These are phyloP conservation scores for Platycheirus albimanus DNA, from an alignment of 2,888 invertebrate genomes.

Conservation along the genomic window DNA sequence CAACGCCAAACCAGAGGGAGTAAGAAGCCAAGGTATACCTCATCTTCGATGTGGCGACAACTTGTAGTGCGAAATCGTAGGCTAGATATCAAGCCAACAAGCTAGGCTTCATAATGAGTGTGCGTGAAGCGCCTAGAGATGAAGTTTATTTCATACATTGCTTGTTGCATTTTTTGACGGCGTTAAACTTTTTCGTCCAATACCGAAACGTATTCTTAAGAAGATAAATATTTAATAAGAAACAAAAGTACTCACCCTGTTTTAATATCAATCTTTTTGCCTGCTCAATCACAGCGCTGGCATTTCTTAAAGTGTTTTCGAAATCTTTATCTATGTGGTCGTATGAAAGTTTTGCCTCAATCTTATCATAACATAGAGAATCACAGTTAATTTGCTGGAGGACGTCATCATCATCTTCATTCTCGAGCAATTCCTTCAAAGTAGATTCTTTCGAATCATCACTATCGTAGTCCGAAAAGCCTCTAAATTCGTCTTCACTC, in stretches of 20 bases:
- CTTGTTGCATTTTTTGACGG: no score
- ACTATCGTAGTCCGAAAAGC: conserved; percentile 54
- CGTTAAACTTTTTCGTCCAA: no score
- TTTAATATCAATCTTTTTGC: conserved; percentile 14
- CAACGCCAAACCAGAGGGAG: no score
- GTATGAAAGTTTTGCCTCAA: not conserved
- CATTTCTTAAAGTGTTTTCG: conserved; percentile 1
- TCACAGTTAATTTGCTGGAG: conserved; percentile 56
- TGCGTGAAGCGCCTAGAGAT: no score
- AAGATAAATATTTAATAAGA: no score
- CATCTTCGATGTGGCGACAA: no score
- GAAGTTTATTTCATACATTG: no score
- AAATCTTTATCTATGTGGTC: not conserved
- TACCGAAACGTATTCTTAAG: no score
- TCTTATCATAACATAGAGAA: conserved; percentile 57
- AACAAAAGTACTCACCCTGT: conserved; percentile 36
- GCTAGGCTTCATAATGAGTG: no score
- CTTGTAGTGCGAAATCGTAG: no score
- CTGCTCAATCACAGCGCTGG: conserved; percentile 33
- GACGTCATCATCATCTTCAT: conserved; percentile 59
- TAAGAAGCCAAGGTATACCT: no score
- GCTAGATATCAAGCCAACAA: no score
- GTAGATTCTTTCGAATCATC: conserved; percentile 24
- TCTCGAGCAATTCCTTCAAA: conserved; percentile 47
- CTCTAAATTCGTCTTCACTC: conserved; percentile 49